A percentile compares a stretch with the other conserved stretches of the same genome.
phyloP scores from a whole-genome alignment of 2,888 invertebrate species.

The Steinernema carpocapsae region DNA sequence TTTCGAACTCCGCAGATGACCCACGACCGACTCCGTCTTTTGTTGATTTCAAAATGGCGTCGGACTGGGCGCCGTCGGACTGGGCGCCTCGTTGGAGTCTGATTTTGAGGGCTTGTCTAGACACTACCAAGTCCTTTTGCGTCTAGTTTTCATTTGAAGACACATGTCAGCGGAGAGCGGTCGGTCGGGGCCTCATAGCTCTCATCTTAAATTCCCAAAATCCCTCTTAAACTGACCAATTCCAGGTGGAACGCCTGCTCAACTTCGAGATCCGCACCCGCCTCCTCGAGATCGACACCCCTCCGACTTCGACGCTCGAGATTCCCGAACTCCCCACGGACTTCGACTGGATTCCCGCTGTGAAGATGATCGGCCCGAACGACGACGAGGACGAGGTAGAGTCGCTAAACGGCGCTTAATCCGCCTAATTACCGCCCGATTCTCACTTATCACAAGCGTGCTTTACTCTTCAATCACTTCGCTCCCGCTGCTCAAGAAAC shows the following conservation, averaged over 20 bases:
- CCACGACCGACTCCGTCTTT: too few relatives aligned
- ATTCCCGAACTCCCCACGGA: constrained; percentile 90
- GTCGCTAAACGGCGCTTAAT: constrained; percentile 24
- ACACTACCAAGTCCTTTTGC: too few relatives aligned
- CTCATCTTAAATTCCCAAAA: too few relatives aligned
- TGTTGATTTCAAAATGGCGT: too few relatives aligned
- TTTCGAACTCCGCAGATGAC: too few relatives aligned
- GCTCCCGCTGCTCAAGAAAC: background rate
- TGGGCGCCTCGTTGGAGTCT: too few relatives aligned
- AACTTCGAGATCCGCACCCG: constrained; percentile 95
- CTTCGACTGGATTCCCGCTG: constrained; percentile 73
- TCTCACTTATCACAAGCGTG: constrained; percentile 12
- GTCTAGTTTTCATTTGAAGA: too few relatives aligned
- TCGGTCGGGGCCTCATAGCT: too few relatives aligned
- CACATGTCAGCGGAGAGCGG: too few relatives aligned
- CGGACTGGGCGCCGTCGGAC: too few relatives aligned
- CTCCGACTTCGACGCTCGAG: constrained; percentile 88
- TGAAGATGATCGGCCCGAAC: constrained; percentile 30
- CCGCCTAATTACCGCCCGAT: background rate
- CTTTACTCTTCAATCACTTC: background rate
- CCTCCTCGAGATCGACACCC: constrained; percentile 83
- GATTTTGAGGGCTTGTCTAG: too few relatives aligned
- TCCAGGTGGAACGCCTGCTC: constrained; percentile 78
- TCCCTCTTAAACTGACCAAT: too few relatives aligned
- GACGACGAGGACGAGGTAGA: constrained; percentile 28